A percentile compares a stretch with the other conserved stretches of the same genome.
These are phyloP conservation scores for Acleris holmiana DNA, from an alignment of 2,888 invertebrate genomes.

Conservation along the genomic window DNA sequence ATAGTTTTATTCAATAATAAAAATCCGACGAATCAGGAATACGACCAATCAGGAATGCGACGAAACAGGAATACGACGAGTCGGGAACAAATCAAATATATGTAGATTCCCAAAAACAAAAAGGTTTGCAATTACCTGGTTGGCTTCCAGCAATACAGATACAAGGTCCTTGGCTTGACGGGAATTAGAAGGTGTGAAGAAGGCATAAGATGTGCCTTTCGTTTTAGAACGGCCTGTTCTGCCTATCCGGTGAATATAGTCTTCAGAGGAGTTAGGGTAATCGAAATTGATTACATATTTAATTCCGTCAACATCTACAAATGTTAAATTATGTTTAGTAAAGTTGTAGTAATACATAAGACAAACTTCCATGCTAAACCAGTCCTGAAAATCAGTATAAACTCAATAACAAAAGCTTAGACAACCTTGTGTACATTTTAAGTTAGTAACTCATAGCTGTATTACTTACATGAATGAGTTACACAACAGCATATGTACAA, in stretches of 20 bases:
- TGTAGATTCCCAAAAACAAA: no score
- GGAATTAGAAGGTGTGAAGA: slow-evolving; percentile 95
- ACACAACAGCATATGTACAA: slow-evolving; percentile 68
- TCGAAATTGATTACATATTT: slow-evolving; percentile 98
- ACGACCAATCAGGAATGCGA: no score
- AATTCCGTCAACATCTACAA: slow-evolving; percentile 97
- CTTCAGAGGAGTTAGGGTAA: slow-evolving; percentile 97
- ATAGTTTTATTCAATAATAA: no score
- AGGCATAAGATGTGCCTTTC: slow-evolving; percentile 96
- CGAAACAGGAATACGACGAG: no score
- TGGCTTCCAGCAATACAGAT: slow-evolving; percentile 94
- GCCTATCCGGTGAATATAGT: slow-evolving; percentile 98
- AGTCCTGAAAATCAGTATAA: slow-evolving; percentile 30
- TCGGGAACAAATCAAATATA: no score
- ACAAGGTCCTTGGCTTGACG: slow-evolving; percentile 95
- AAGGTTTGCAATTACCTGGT: slow-evolving; percentile 89
- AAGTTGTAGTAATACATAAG: neutral
- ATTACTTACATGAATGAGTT: slow-evolving; percentile 83
- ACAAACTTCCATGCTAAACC: slow-evolving; percentile 19
- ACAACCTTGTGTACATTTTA: slow-evolving; percentile 43
- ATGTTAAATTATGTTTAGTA: slow-evolving; percentile 38
- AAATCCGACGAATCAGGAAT: no score
- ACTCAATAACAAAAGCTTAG: slow-evolving; percentile 43
- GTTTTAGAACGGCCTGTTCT: slow-evolving; percentile 94
- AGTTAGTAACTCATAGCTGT: slow-evolving; percentile 71